Conservation (phyloP, 2,888 invertebrate species). For the Chydorus sphaericus region DNA sequence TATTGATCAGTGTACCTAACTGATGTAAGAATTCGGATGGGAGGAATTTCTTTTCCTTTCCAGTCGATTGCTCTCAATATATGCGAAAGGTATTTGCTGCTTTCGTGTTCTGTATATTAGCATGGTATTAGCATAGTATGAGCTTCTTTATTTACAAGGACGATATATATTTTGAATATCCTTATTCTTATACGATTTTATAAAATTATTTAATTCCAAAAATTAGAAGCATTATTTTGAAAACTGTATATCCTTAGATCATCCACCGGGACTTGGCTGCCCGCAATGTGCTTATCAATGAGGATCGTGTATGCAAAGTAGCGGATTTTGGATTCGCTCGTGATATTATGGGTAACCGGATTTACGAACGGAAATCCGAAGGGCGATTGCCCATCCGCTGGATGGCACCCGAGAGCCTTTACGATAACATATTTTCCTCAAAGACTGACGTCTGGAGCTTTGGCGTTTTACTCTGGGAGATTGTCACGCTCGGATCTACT, state of each 20-base stretch:
- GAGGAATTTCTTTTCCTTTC: no score
- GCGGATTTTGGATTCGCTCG: slow-evolving; percentile 89
- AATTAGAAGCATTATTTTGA: background rate
- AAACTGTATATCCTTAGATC: slow-evolving; percentile 34
- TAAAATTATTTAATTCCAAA: background rate
- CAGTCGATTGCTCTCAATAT: no score
- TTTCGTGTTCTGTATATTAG: background rate
- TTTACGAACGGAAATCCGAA: slow-evolving; percentile 32
- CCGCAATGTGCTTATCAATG: slow-evolving; percentile 70
- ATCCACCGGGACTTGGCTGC: slow-evolving; percentile 84
- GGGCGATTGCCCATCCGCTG: slow-evolving; percentile 66
- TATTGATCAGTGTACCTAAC: no score
- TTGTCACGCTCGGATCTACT: slow-evolving; percentile 77
- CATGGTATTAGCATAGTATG: no score
- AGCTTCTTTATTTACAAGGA: no score
- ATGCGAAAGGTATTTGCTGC: background rate
- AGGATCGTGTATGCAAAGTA: slow-evolving; percentile 77
- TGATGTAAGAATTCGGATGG: no score
- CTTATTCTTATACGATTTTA: no score
- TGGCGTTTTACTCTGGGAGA: slow-evolving; percentile 88
- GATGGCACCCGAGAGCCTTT: slow-evolving; percentile 93
- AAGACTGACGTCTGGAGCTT: slow-evolving; percentile 95
- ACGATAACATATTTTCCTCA: slow-evolving; percentile 82
- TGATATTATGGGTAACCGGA: slow-evolving; percentile 61
- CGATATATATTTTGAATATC: no score